Conservation (phyloP, 2,797 vertebrate species). For the Acomys russatus region DNA sequence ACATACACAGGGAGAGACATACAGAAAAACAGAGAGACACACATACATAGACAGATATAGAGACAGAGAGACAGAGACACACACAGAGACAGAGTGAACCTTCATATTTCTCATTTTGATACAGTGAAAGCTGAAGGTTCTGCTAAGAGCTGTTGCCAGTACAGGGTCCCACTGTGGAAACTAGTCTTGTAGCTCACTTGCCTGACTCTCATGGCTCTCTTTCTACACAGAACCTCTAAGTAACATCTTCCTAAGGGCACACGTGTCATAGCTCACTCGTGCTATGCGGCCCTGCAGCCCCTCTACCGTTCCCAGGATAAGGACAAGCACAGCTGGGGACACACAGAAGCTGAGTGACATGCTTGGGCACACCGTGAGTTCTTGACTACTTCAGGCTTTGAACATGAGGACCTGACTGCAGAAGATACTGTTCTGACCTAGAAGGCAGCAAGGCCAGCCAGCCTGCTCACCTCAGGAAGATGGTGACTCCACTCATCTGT, state of each 20-base stretch:
- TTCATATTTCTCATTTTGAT: background rate
- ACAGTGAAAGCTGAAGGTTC: background rate
- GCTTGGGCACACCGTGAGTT: background rate
- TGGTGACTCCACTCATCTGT: background rate
- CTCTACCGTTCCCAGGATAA: background rate
- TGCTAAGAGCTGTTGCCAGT: background rate
- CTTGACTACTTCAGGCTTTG: background rate
- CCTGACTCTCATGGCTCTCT: background rate
- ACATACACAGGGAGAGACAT: too few relatives aligned
- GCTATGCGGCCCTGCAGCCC: background rate
- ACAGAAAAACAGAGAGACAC: too few relatives aligned
- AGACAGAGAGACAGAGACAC: background rate
- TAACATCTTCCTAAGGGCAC: background rate
- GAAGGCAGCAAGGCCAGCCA: fast-evolving
- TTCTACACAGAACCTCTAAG: background rate
- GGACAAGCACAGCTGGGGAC: background rate
- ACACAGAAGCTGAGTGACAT: background rate
- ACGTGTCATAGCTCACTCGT: background rate
- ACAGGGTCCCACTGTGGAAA: background rate
- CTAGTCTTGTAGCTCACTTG: background rate
- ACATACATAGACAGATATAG: too few relatives aligned
- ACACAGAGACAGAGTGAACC: background rate
- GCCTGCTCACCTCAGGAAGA: background rate
- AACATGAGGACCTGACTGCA: background rate
- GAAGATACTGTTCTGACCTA: background rate